Evolutionary conservation across 2,113 vertebrate genomes (phyloP).

Genomic region (Malurus alboscapulatus): DNA sequence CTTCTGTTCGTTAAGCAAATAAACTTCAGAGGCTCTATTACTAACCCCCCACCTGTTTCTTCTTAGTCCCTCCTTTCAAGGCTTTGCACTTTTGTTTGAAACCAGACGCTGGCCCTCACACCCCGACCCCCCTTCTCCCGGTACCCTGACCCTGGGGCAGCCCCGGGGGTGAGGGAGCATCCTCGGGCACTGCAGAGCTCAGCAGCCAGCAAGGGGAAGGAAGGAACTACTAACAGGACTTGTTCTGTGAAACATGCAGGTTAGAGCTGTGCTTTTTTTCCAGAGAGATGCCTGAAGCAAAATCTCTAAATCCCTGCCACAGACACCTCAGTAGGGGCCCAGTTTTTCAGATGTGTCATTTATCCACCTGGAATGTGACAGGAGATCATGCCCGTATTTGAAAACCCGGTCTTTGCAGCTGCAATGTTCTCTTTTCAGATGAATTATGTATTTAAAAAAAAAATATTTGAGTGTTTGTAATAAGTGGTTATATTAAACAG

Average conservation of each 20-base stretch:
- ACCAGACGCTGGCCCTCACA: not conserved
- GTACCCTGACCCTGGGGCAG: not conserved
- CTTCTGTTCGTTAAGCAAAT: slow-evolving; percentile 32
- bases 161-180: not conserved
- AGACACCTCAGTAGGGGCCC: not conserved
- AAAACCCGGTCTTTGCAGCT: not conserved
- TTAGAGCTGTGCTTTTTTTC: not conserved
- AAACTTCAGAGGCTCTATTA: not conserved
- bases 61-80: slow-evolving; percentile 29
- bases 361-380: not conserved
- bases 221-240: not conserved
- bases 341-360: not conserved
- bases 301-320: not conserved
- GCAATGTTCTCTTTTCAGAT: not conserved
- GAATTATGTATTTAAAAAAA: not conserved
- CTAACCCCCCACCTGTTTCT: slow-evolving; percentile 36
- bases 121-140: not conserved
- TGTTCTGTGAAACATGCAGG: not conserved
- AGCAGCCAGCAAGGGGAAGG: not conserved
- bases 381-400: not conserved
- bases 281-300: not conserved
- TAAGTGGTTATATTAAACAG: slow-evolving; percentile 20
- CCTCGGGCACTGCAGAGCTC: not conserved
- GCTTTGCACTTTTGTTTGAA: slow-evolving; percentile 37
- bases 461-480: not conserved